Base-by-base conservation (phyloP, 2,888 invertebrate species). In the Cryptocephalus primarius region DNA sequence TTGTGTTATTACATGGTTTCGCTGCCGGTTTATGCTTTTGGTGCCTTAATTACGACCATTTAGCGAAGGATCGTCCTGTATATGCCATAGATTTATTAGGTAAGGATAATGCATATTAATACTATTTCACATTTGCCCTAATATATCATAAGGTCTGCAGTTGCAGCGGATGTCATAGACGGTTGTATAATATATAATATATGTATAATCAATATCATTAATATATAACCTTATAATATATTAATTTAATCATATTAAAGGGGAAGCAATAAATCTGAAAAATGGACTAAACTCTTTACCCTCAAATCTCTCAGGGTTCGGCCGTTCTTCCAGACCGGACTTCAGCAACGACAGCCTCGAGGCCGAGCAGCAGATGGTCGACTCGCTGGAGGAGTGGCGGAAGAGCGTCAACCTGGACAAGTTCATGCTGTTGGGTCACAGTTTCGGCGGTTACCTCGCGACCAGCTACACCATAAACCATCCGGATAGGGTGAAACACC, bases 331-430 rank as follows among this genome's bases (percentile, higher is more conserved):
- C 8, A 77, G 96, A 33, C 91, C 94, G 0, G 71, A 72, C 52
- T 96, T 95, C 69, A 81, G 85, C 46, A 75, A 71, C 1, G 85
- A 92, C 63, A 80, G 88, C 0, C 63, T 77, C 33, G 78, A 86
- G 60, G 88, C 86, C 32, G 95, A 95, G 64, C 77, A 80, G 44
- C 89, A 94, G 64, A 83, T 93, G 72, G 87, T 95, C n/a, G 81
- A 83, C 59, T 86, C 93, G 0, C 83, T 96, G 2, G 95, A 97
- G 70, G 88, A 89, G 69, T 96, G 95, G 95, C 76, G 95, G 33
- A 78, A 86, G 47, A 83, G 88, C 66, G 82, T 94, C 75, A 83
- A 87, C 58, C 74, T 97, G 13, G 79, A 85, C 0, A 80, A 85
- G 69, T 85, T 96, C 73, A 82, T 93, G 40, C 69, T 96, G 32